Conservation (phyloP, 2,797 vertebrate genomes). For the Siniperca obscura region DNA sequence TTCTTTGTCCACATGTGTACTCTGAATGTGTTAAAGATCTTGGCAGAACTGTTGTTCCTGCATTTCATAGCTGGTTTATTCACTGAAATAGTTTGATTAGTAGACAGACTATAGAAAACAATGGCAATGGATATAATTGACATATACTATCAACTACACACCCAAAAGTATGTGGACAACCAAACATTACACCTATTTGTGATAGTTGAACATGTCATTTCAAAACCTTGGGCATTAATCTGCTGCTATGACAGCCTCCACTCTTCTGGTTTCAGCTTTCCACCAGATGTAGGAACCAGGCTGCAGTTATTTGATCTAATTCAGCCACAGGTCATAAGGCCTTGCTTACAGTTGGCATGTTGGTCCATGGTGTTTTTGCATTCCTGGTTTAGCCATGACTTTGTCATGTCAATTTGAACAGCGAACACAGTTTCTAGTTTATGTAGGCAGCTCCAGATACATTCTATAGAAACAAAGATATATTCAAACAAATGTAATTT, state of each 20-base stretch:
- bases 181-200: neutral
- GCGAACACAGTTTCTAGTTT: neutral
- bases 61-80: neutral
- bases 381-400: neutral
- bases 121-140: neutral
- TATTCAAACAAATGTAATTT: neutral
- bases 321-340: neutral
- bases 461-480: neutral
- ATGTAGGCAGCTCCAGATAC: neutral
- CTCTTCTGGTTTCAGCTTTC: neutral
- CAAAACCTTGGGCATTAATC: neutral
- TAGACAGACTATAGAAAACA: neutral
- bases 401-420: neutral
- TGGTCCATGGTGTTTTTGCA: neutral
- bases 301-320: neutral
- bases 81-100: neutral
- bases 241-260: neutral
- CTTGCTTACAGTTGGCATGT: neutral
- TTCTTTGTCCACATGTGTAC: constrained; percentile 51
- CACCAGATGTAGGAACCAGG: neutral
- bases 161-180: neutral
- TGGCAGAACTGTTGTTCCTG: neutral
- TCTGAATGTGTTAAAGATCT: constrained; percentile 30
- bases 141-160: neutral
- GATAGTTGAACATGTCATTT: neutral